A percentile compares a stretch with the other conserved stretches of the same genome.
Evolutionary conservation across 2,113 vertebrate species (phyloP).

Genomic region (Malurus cyaneus): DNA sequence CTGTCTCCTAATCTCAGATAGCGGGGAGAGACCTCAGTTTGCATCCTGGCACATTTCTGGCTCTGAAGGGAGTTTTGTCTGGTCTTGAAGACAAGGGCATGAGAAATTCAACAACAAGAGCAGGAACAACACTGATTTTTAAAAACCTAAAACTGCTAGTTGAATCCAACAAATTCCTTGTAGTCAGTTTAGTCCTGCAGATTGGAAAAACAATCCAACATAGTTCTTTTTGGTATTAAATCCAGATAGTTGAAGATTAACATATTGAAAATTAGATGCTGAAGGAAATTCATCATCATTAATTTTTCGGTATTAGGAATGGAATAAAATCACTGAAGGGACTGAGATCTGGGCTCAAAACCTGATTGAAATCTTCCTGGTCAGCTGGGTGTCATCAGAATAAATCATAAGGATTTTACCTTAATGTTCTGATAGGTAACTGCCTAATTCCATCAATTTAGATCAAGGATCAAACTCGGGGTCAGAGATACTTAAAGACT

Average conservation of each 20-base stretch:
- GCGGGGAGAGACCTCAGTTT: not conserved
- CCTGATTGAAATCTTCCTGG: not conserved
- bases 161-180: not conserved
- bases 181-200: not conserved
- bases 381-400: not conserved
- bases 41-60: not conserved
- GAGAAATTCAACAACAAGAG: not conserved
- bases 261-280: not conserved
- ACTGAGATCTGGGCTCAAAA: not conserved
- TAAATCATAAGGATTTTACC: not conserved
- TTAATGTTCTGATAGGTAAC: not conserved
- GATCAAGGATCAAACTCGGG: not conserved
- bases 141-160: not conserved
- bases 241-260: not conserved
- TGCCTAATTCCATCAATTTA: not conserved
- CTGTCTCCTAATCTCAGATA: not conserved
- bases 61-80: not conserved
- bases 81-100: not conserved
- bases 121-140: not conserved
- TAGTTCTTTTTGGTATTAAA: not conserved
- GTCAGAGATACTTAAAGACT: not conserved
- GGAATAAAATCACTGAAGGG: not conserved
- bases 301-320: not conserved
- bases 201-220: not conserved
- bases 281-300: not conserved